These are phyloP conservation scores for Aethina tumida DNA, from an alignment of 1,140 invertebrate genomes.

Conservation along the genomic window DNA sequence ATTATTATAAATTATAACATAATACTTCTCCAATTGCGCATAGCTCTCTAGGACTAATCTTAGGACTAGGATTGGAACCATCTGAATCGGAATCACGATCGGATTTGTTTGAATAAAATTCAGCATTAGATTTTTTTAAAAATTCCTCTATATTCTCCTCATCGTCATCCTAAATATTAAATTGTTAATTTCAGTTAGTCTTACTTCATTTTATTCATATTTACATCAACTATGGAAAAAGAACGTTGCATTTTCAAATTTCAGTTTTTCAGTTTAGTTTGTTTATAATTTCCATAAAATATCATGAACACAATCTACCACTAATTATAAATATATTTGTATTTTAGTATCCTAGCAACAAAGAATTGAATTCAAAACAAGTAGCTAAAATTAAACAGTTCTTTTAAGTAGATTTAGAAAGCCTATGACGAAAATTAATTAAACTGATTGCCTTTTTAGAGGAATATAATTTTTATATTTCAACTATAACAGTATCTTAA, in stretches of 20 bases:
- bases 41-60: constrained; percentile 8
- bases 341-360: constrained; percentile 2
- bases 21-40: constrained; percentile 7
- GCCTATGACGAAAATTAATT: no score
- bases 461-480: no score
- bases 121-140: constrained; percentile 7
- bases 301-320: no score
- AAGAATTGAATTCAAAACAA: no score
- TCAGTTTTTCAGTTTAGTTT: background rate
- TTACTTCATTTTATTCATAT: constrained; percentile 7
- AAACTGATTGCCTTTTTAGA: no score
- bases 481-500: no score
- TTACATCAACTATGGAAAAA: constrained; percentile 23
- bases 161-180: constrained; percentile 5
- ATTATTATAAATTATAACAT: background rate
- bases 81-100: constrained; percentile 9
- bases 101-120: constrained; percentile 4
- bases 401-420: no score
- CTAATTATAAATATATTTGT: no score
- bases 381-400: no score
- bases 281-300: no score
- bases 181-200: constrained; percentile 3
- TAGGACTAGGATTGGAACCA: constrained; percentile 10
- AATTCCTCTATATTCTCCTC: background rate
- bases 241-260: constrained; percentile 20